These are phyloP conservation scores for Rhea pennata DNA, from an alignment of 2,113 vertebrate genomes.

Conservation along the genomic window DNA sequence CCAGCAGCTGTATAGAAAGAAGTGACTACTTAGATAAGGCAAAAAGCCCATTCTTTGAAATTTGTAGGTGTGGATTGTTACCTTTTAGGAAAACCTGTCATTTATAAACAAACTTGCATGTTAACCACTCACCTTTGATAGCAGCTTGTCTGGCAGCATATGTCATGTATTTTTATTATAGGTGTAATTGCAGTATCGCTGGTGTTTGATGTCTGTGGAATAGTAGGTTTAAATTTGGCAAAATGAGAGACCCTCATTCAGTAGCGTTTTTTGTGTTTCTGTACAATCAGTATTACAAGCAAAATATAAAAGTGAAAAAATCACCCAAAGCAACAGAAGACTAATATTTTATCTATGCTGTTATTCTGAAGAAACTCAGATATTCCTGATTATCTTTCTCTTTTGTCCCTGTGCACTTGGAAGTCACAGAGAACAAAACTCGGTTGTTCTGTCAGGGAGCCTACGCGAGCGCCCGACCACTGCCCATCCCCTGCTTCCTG, in stretches of 20 bases:
- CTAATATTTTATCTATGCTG: background rate
- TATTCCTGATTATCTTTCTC: background rate
- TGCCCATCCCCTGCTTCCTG: background rate
- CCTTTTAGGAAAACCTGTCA: background rate
- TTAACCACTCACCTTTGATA: background rate
- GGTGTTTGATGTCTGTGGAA: background rate
- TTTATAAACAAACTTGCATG: background rate
- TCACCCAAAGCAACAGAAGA: background rate
- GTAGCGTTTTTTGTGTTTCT: background rate
- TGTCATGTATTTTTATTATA: background rate
- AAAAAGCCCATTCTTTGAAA: background rate
- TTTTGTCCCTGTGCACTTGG: rapidly evolving
- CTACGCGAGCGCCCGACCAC: background rate
- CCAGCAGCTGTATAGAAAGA: background rate
- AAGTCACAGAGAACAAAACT: background rate
- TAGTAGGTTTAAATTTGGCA: background rate
- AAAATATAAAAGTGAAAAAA: background rate
- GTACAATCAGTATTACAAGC: background rate
- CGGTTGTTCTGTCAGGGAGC: rapidly evolving
- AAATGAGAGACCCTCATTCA: background rate
- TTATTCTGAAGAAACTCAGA: background rate
- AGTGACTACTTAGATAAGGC: background rate
- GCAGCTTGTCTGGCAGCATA: background rate
- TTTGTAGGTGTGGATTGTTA: background rate
- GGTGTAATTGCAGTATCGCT: background rate